Conservation (phyloP, 2,888 invertebrate species). For the Tinea trinotella region DNA sequence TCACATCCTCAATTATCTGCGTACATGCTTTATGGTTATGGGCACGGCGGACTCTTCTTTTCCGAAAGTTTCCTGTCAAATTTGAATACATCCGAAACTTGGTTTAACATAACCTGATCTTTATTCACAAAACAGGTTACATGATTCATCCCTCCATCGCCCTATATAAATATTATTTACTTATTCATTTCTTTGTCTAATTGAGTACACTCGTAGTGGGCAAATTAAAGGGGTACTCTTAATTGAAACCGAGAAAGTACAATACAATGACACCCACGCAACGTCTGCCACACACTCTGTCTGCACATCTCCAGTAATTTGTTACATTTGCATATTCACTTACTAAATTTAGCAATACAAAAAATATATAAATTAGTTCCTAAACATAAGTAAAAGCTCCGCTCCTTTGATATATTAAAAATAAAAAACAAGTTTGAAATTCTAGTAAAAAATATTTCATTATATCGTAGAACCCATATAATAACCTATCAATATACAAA, state of each 20-base stretch:
- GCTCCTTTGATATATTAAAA: too few relatives aligned
- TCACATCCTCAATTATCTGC: too few relatives aligned
- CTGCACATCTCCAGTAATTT: constrained; percentile 23
- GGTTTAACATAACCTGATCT: too few relatives aligned
- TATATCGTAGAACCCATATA: background rate
- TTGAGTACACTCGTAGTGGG: constrained; percentile 21
- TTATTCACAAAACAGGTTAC: too few relatives aligned
- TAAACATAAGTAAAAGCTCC: too few relatives aligned
- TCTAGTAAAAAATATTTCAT: background rate
- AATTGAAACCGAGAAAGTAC: constrained; percentile 11
- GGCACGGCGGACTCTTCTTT: too few relatives aligned
- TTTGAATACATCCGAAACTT: too few relatives aligned
- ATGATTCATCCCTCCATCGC: background rate
- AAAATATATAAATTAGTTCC: too few relatives aligned
- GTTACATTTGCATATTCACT: constrained; percentile 43
- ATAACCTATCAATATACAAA: background rate
- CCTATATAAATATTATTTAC: background rate
- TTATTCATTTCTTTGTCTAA: constrained; percentile 22
- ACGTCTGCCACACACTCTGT: constrained; percentile 41
- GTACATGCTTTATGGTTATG: too few relatives aligned
- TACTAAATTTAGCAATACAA: constrained; percentile 25
- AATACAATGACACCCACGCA: constrained; percentile 61
- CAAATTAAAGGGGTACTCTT: constrained; percentile 4
- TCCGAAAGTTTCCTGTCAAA: too few relatives aligned
- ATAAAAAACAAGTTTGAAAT: too few relatives aligned